phyloP scores from a whole-genome alignment of 2,888 invertebrate species.

The Parnassius smintheus region DNA sequence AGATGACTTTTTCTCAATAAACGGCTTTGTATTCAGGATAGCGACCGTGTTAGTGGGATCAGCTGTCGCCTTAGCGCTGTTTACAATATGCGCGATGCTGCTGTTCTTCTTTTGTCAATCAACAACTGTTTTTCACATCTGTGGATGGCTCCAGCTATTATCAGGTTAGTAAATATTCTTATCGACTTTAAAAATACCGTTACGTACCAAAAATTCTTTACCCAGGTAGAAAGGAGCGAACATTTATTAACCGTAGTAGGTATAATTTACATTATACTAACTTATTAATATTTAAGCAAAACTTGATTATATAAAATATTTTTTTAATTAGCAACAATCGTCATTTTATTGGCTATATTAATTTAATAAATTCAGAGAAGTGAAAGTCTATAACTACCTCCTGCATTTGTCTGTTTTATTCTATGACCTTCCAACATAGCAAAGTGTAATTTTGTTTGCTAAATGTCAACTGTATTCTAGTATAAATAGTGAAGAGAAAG shows the following conservation, averaged over 20 bases:
- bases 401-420: background rate
- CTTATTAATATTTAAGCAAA: too few relatives aligned
- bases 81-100: slow-evolving; percentile 93
- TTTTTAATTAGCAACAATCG: too few relatives aligned
- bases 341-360: too few relatives aligned
- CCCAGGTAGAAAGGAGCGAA: too few relatives aligned
- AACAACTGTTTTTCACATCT: slow-evolving; percentile 94
- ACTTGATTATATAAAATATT: too few relatives aligned
- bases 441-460: too few relatives aligned
- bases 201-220: too few relatives aligned
- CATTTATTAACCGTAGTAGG: too few relatives aligned
- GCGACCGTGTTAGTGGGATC: slow-evolving; percentile 94
- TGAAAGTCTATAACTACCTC: slow-evolving; percentile 4
- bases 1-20: slow-evolving; percentile 90
- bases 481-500: too few relatives aligned
- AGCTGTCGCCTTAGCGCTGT: slow-evolving; percentile 90
- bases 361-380: background rate
- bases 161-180: slow-evolving; percentile 86
- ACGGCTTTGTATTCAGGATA: slow-evolving; percentile 91
- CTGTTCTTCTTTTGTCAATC: slow-evolving; percentile 96
- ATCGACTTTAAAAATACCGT: too few relatives aligned
- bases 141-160: slow-evolving; percentile 97
- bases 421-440: slow-evolving; percentile 2
- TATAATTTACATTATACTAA: too few relatives aligned
- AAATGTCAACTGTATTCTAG: too few relatives aligned